Base-by-base conservation (phyloP, 1,140 invertebrate species). In the Pseudachorutes palmiensis region DNA sequence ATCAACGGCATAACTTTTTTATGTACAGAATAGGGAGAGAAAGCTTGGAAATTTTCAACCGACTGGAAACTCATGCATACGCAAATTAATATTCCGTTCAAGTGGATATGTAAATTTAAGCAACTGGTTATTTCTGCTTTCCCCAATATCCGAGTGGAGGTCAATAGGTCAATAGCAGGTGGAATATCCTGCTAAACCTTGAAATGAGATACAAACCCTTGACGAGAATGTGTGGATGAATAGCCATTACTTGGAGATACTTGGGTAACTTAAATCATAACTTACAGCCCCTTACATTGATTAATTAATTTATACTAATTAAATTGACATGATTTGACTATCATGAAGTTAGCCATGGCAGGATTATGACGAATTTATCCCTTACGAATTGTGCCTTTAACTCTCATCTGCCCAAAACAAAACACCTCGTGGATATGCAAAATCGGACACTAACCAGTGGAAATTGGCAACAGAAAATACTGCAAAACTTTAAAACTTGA, bases 281-380 rank as follows among this genome's bases (percentile, higher is more conserved):
- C 5, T 9, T 9, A 41, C 36, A 9, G 19, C 5, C 36, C 19
- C 19, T 41, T 41, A 9, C 19, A 9, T 41, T 41, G 36, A 19
- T 41, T 41, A n/a, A n/a, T 41, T 5, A 41, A 9, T 41, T 41
- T 41, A 41, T 9, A 19, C 5, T 9, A 41, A 41, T 41, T 41
- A 41, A 41, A 41, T 24, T 55, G 51, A 55, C 51, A 55, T 55
- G 51, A 55, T 19, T 55, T 55, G 51, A 55, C 51, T 55, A 55
- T 19, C 51, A 55, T 14, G 14, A 55, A 55, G 51, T 45, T 45
- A 24, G 12, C 51, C 24, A 55, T 55, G 51, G 51, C 51, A 55
- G 51, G 51, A 55, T 14, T 16, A 16, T 55, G 51, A 55, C 51
- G 36, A 45, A 45, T 45, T 45, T 45, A 12, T 19, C 36, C n/a